These are phyloP conservation scores for Stenodema calcarata DNA, from an alignment of 2,888 invertebrate genomes.

Conservation along the genomic window DNA sequence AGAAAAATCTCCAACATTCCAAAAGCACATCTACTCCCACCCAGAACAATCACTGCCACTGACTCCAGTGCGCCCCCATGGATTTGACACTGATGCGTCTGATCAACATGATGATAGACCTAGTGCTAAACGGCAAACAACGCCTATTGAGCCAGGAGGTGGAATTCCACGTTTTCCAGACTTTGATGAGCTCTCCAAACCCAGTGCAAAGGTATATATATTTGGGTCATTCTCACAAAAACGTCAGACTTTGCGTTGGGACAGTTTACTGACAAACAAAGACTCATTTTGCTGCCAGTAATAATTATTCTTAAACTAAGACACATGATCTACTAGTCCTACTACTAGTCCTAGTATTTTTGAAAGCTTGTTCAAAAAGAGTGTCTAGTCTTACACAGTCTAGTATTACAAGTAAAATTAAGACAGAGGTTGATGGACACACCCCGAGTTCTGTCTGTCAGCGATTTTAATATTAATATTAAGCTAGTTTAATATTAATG, in stretches of 20 bases:
- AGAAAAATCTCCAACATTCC: not conserved
- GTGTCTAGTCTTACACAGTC: too few species aligned
- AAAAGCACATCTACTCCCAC: not conserved
- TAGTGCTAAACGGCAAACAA: not conserved
- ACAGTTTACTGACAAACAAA: too few species aligned
- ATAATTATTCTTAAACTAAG: too few species aligned
- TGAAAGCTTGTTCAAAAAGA: too few species aligned
- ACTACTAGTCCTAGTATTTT: too few species aligned
- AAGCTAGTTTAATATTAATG: not conserved
- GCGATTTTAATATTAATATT: not conserved
- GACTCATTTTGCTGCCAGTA: too few species aligned
- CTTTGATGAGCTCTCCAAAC: not conserved
- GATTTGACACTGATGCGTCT: not conserved
- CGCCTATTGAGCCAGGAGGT: not conserved
- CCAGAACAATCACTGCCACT: not conserved
- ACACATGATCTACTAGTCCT: too few species aligned
- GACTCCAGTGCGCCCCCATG: not conserved
- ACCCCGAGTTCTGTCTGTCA: too few species aligned
- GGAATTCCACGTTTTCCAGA: not conserved
- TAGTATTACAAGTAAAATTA: too few species aligned
- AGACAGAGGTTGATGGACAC: too few species aligned
- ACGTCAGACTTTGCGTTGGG: too few species aligned
- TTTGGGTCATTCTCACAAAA: too few species aligned
- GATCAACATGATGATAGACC: not conserved
- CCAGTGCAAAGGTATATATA: not conserved